phyloP scores from a whole-genome alignment of 2,888 invertebrate genomes.

The Troides oblongomaculatus region DNA sequence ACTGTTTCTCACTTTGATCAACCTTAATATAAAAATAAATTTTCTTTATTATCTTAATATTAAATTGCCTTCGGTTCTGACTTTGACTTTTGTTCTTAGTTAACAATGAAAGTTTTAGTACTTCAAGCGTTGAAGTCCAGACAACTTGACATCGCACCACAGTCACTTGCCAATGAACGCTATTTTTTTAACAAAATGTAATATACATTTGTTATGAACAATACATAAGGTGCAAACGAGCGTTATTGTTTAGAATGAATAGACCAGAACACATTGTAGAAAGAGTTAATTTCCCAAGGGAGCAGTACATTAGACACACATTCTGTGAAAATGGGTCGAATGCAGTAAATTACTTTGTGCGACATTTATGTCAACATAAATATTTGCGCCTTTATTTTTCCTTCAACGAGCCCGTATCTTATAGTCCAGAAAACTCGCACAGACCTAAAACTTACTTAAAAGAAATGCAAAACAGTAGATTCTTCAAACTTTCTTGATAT shows the following conservation, averaged over 20 bases:
- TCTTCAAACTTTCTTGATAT: background rate
- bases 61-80: too few species aligned
- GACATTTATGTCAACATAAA: conserved; percentile 27
- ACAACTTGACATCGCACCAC: too few species aligned
- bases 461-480: background rate
- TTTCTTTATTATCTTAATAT: too few species aligned
- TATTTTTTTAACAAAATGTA: background rate
- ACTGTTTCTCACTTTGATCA: too few species aligned
- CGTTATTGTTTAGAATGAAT: conserved; percentile 5
- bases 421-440: background rate
- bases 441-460: background rate
- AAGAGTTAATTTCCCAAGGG: conserved; percentile 24
- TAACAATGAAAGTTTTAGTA: too few species aligned
- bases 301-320: conserved; percentile 23
- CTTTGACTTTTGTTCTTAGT: too few species aligned
- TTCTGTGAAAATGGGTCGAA: conserved; percentile 25
- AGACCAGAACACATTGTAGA: conserved; percentile 21
- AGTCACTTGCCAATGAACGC: too few species aligned
- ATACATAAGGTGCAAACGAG: background rate
- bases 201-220: background rate
- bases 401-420: background rate
- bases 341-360: conserved; percentile 26
- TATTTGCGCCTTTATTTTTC: conserved; percentile 23
- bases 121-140: too few species aligned
- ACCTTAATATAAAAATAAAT: too few species aligned